Evolutionary conservation across 2,797 vertebrate species (phyloP).

Genomic region (Heterohyrax brucei): DNA sequence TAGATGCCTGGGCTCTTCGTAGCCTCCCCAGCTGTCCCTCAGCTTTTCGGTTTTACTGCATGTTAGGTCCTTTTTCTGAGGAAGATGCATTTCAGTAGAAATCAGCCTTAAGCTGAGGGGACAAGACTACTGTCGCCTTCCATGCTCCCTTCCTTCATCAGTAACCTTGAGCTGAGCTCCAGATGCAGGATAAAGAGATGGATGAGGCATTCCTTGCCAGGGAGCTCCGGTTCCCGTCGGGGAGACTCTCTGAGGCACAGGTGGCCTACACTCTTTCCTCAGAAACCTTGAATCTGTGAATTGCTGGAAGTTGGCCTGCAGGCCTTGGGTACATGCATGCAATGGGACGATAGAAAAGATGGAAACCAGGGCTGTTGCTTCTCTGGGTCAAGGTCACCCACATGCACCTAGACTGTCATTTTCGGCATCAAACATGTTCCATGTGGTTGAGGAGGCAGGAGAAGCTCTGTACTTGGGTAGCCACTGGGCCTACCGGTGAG

Average conservation of each 20-base stretch:
- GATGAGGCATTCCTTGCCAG: background rate
- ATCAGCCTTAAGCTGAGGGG: background rate
- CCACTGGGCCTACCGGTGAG: background rate
- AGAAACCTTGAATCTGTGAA: too few species aligned
- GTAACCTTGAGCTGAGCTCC: rapidly evolving
- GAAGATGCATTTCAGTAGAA: background rate
- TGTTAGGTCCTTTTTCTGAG: too few species aligned
- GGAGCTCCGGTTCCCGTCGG: background rate
- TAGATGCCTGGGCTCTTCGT: background rate
- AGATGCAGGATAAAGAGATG: rapidly evolving
- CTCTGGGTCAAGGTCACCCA: background rate
- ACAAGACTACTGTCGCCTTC: too few species aligned
- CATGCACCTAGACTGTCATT: background rate
- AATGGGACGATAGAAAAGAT: background rate
- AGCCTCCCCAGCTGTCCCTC: background rate
- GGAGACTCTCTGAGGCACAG: background rate
- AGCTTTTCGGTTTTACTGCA: background rate
- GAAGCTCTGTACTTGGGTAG: rapidly evolving
- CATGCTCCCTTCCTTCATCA: too few species aligned
- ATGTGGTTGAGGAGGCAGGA: background rate
- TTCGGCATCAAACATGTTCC: background rate
- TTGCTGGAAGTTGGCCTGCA: too few species aligned
- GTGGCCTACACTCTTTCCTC: background rate
- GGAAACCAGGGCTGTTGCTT: background rate
- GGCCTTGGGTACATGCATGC: background rate